Conservation (phyloP, 30 jellyfish, hydroid and myxozoan genomes). For the Haliclystus octoradiatus region DNA sequence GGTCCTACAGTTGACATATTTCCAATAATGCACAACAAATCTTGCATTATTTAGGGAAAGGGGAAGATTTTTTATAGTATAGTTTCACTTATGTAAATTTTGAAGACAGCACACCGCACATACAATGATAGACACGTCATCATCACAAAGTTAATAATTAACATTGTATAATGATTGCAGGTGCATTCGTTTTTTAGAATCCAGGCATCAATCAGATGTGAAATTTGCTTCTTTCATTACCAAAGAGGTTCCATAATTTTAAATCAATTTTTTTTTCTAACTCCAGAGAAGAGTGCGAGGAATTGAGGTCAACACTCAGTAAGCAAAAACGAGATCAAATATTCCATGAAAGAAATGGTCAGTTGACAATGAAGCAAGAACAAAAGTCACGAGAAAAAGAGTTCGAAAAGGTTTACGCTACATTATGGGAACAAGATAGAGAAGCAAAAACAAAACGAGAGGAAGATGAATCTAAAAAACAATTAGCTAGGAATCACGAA, state of each 20-base stretch:
- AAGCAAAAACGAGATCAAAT: conserved; percentile 51
- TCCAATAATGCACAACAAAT: too few species aligned
- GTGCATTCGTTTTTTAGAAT: not conserved
- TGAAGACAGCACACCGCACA: too few species aligned
- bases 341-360: conserved; percentile 55
- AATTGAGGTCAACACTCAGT: conserved; percentile 46
- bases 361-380: conserved; percentile 31
- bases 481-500: conserved; percentile 51
- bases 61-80: too few species aligned
- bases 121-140: too few species aligned
- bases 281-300: conserved; percentile 77
- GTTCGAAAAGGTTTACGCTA: conserved; percentile 51
- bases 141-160: too few species aligned
- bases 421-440: conserved; percentile 68
- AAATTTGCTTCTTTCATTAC: not conserved
- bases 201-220: not conserved
- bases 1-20: too few species aligned
- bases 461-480: conserved; percentile 48
- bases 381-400: conserved; percentile 21
- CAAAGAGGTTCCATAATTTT: not conserved
- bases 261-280: not conserved
- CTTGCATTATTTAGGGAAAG: too few species aligned
- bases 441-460: conserved; percentile 53
- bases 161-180: not conserved
- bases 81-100: too few species aligned